Evolutionary conservation across 1,140 invertebrate species (phyloP), one percentile per base, ranked within the genome.

Genomic region (Papilio polyxenes): DNA sequence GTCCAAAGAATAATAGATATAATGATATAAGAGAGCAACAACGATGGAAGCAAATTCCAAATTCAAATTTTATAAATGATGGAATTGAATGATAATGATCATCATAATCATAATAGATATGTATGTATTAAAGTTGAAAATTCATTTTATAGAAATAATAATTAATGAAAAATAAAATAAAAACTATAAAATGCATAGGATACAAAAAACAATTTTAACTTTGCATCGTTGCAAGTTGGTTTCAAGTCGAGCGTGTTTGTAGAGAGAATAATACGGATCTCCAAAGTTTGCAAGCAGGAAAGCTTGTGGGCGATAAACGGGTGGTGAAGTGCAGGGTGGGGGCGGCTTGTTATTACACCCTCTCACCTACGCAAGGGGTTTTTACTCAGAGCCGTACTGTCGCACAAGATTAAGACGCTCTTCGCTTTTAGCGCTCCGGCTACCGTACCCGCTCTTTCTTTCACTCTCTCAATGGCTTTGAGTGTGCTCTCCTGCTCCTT

Each of bases 311-410:
- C 87, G 89, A 86, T 86, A 86, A 86, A 84, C 82, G 84, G 87
- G 88, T 84, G 85, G 79, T 51, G 80, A 85, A 74, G 53, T 76
- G 84, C 83, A 85, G 85, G 86, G 75, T 84, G 87, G 84, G 85
- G 76, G 85, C 84, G 88, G 88, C 89, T 92, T 93, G 92, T 93
- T 94, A 92, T 93, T 93, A 92, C 91, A 92, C 91, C 91, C 92
- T 92, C 89, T 94, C 92, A 91, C 89, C 91, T 92, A 90, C 88
- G 91, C 89, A 92, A 92, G 91, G 90, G 89, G 90, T 89, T 89
- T 90, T 88, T 87, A 83, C 88, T 91, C 85, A 81, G 88, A 92
- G 89, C 86, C 85, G 86, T 88, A 88, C 89, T 92, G 91, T 92
- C 90, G 87, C 87, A 87, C 88, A 87, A 93, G 91, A 92, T 94